These are phyloP conservation scores for Myotis brandtii DNA, from an alignment of 2,113 vertebrate genomes.

Conservation along the genomic window DNA sequence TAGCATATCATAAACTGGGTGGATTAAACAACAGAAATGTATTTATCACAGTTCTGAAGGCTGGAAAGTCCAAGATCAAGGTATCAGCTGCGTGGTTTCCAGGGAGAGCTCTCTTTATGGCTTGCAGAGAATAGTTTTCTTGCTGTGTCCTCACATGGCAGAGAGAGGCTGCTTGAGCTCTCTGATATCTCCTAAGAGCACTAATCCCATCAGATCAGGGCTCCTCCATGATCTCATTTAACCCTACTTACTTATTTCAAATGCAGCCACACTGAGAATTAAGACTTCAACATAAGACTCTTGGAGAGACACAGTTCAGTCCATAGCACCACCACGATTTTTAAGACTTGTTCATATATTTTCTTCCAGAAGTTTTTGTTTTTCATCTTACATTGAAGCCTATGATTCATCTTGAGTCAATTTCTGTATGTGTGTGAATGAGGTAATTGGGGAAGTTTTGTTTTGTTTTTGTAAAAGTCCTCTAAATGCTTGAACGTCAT, in stretches of 20 bases:
- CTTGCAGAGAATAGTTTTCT: not conserved
- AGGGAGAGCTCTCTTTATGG: not conserved
- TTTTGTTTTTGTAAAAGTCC: not conserved
- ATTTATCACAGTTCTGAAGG: not conserved
- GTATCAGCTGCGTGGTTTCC: not conserved
- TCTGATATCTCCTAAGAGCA: not conserved
- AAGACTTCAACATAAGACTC: not conserved
- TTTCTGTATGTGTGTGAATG: not conserved
- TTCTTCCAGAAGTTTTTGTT: not conserved
- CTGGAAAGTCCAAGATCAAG: not conserved
- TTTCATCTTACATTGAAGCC: not conserved
- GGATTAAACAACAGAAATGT: not conserved
- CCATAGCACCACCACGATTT: not conserved
- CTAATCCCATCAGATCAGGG: not conserved
- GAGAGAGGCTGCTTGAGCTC: not conserved
- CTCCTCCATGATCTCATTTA: not conserved
- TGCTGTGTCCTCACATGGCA: not conserved
- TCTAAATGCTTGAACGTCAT: not conserved
- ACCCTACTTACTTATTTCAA: not conserved
- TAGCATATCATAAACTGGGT: not conserved
- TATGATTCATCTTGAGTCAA: not conserved
- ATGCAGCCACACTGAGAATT: not conserved
- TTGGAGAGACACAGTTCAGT: not conserved
- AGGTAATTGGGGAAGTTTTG: not conserved
- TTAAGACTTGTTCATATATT: not conserved